These are phyloP conservation scores for Solenopsis fugax DNA, from an alignment of 1,140 invertebrate species.

Conservation along the genomic window DNA sequence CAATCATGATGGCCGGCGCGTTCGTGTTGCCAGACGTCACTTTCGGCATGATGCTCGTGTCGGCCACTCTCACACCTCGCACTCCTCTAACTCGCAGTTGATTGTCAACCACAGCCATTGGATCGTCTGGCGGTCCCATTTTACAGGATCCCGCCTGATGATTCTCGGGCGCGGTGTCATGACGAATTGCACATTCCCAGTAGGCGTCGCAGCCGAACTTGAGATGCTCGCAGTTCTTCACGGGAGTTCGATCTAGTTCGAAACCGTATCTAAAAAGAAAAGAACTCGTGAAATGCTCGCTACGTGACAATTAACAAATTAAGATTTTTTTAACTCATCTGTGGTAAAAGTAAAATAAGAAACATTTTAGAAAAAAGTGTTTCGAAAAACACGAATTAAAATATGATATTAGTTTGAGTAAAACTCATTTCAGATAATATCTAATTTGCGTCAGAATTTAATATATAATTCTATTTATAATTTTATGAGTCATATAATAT, in stretches of 20 bases:
- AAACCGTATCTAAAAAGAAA: conserved; percentile 88
- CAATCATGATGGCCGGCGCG: conserved; percentile 94
- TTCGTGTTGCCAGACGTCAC: conserved; percentile 93
- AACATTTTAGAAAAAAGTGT: neutral
- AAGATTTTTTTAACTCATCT: neutral
- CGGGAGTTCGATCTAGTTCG: conserved; percentile 90
- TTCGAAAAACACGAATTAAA: neutral
- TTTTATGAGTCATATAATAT: too few species aligned
- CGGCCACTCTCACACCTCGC: conserved; percentile 90
- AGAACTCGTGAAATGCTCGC: neutral
- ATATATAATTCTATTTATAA: too few species aligned
- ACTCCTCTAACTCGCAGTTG: conserved; percentile 91
- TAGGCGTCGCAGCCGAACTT: conserved; percentile 92
- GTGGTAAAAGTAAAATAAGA: neutral
- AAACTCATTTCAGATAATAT: neutral
- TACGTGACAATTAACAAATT: neutral
- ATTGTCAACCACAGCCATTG: conserved; percentile 90
- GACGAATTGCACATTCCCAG: conserved; percentile 92
- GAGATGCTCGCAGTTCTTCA: conserved; percentile 90
- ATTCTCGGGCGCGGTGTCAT: conserved; percentile 93
- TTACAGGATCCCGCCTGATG: conserved; percentile 94
- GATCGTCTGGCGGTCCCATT: conserved; percentile 91
- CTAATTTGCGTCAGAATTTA: neutral
- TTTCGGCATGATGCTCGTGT: conserved; percentile 93
- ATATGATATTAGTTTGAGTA: neutral